Base-by-base conservation (phyloP, 2,113 vertebrate species). In the Cavia porcellus region DNA sequence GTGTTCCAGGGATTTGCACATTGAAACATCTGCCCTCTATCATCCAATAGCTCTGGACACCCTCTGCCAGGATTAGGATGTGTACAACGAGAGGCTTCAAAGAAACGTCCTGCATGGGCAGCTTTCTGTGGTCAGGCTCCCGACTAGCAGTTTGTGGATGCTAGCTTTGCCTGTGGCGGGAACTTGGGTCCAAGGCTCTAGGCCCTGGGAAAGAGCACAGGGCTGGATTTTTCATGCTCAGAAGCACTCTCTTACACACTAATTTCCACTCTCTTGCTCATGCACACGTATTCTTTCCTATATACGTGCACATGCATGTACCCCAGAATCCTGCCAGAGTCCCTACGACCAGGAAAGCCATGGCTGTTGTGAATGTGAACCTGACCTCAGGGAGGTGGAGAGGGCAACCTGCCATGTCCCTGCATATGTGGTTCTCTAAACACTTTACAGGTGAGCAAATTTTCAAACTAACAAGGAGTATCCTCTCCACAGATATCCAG, bases 361-460 rank as follows among this genome's bases (percentile, higher is more conserved):
- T 20, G 1, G 5, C 17, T 9, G 8, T 38, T 84, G 17, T 47
- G 17, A 77, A 28, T 15, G 30, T 57, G 68, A 85, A 22, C 38
- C 50, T n/a, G 84, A 89, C n/a, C 52, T 38, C 42, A n/a, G 45
- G 70, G 68, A 3, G 64, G 94, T 90, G 47, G 50, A 68, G 25
- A 42, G 59, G 59, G 59, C 5, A 3, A 24, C 25, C 22, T 86
- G 24, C 1, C 0, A 0, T 85, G 77, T 42, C 38, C 0, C 50
- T 4, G 2, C 17, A 2, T 1, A 0, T 25, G 50, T n/a, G 30
- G 38, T 57, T 59, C 85, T 90, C 47, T 14, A 35, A 93, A 28
- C 0, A 0, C 47, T 86, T 89, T 52, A 62, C 9, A 32, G 77
- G 61, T 10, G 59, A 70, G 88, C 75, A n/a, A 55, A 82, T 38